Percentiles rank a stretch among this genome's conserved stretches.
These are phyloP conservation scores for Nymphalis c-album DNA, from an alignment of 2,888 invertebrate genomes.

Conservation along the genomic window DNA sequence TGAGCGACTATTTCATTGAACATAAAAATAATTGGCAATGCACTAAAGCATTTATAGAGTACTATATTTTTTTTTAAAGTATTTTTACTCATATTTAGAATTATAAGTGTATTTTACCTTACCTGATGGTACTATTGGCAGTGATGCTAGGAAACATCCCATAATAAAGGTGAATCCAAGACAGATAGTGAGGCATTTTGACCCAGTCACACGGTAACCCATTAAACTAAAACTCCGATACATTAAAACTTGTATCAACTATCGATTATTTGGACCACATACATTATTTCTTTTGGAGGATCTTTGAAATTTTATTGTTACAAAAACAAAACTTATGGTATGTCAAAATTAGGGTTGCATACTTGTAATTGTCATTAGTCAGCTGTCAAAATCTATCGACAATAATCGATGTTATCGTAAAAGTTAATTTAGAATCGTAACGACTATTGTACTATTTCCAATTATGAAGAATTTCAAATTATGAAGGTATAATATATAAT, in stretches of 20 bases:
- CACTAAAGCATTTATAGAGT: too few relatives aligned
- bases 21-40: too few relatives aligned
- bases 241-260: slow-evolving; percentile 46
- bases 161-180: slow-evolving; percentile 69
- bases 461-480: too few relatives aligned
- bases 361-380: too few relatives aligned
- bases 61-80: too few relatives aligned
- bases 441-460: too few relatives aligned
- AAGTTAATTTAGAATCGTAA: too few relatives aligned
- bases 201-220: slow-evolving; percentile 65
- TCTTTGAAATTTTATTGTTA: background rate
- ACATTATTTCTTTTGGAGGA: slow-evolving; percentile 15
- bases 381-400: too few relatives aligned
- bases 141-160: slow-evolving; percentile 73
- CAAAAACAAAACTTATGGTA: slow-evolving; percentile 3
- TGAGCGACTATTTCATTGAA: too few relatives aligned
- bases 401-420: too few relatives aligned
- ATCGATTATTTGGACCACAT: background rate
- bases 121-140: slow-evolving; percentile 59
- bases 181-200: slow-evolving; percentile 70
- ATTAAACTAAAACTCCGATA: slow-evolving; percentile 60
- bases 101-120: background rate
- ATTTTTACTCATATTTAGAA: too few relatives aligned
- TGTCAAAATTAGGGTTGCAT: slow-evolving; percentile 1
- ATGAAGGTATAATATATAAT: too few relatives aligned